Evolutionary conservation across 35 echinoderm and acorn worm species (phyloP), one percentile per base, ranked within the genome.

Genomic region (Lytechinus pictus): DNA sequence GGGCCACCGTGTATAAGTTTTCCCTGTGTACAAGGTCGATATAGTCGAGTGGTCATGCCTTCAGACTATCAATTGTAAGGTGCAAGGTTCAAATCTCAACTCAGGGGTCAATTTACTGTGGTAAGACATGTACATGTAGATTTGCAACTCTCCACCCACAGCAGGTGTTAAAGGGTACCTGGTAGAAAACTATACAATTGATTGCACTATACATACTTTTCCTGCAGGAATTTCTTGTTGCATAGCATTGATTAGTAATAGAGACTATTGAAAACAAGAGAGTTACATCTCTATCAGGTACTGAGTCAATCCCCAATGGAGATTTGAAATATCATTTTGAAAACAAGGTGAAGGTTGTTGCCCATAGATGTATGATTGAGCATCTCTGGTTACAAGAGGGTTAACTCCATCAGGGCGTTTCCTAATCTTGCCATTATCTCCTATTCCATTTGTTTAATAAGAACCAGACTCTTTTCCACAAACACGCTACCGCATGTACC

Each of bases 381-480:
- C 8, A 24, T 7, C 66, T 79, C n/a, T 79, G 19, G 66, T 79
- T 79, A 24, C n/a, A 24, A n/a, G 66, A 24, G 66, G 66, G 66
- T 79, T 79, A 79, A 79, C 19, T 16, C 2, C 16, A 24, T 5
- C 66, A 79, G 66, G 66, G 66, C 66, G 66, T 79, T 79, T 79
- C 66, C 66, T 79, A 16, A 79, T 79, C 66, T 79, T 79, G 19
- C 66, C n/a, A 79, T 79, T 79, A 79, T 79, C 66, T 79, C 66
- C 61, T 71, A 71, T 71, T 71, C 16, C 24, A 13, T 24, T 7
- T 79, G 4, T 8, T 79, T 79, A 79, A 79, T 79, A 8, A 24
- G 66, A n/a, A 24, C 66, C 66, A 79, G 66, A 79, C 66, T 24
- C 19, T 5, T 24, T 79, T 79, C 66, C 4, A 7, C 66, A 79